phyloP scores from a whole-genome alignment of 2,113 vertebrate species.

The Patagioenas fasciata region DNA sequence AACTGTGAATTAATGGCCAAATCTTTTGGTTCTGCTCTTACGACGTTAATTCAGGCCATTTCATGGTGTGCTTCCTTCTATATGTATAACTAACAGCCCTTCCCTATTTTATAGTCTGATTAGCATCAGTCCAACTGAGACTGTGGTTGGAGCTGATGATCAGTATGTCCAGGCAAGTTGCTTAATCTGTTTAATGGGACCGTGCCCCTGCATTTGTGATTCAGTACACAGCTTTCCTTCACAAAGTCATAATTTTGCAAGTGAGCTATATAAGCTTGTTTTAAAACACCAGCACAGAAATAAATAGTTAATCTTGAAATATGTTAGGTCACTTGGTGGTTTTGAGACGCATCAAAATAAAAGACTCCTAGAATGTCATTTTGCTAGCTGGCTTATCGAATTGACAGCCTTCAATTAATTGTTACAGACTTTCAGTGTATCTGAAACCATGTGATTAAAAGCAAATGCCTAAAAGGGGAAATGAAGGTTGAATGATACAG shows the following conservation, averaged over 20 bases:
- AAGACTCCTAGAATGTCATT: not conserved
- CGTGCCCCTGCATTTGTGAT: not conserved
- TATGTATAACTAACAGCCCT: not conserved
- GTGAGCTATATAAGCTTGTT: not conserved
- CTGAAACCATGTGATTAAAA: slow-evolving; percentile 44
- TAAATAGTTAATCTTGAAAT: not conserved
- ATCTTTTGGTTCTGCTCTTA: not conserved
- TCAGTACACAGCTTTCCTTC: not conserved
- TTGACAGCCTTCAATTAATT: not conserved
- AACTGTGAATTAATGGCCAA: not conserved
- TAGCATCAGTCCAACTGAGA: not conserved
- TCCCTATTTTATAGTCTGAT: not conserved
- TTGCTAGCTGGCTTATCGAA: not conserved
- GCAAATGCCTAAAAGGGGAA: slow-evolving; percentile 53
- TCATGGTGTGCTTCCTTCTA: not conserved
- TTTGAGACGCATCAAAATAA: not conserved
- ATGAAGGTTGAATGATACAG: not conserved
- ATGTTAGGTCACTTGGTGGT: not conserved
- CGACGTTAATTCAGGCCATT: not conserved
- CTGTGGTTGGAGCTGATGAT: not conserved
- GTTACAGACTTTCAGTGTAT: not conserved
- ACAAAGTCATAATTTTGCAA: not conserved
- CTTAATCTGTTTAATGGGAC: not conserved
- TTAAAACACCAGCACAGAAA: not conserved
- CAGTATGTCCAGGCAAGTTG: not conserved